Base-by-base conservation (phyloP, 1,140 invertebrate species). In the Scylla paramamosain region DNA sequence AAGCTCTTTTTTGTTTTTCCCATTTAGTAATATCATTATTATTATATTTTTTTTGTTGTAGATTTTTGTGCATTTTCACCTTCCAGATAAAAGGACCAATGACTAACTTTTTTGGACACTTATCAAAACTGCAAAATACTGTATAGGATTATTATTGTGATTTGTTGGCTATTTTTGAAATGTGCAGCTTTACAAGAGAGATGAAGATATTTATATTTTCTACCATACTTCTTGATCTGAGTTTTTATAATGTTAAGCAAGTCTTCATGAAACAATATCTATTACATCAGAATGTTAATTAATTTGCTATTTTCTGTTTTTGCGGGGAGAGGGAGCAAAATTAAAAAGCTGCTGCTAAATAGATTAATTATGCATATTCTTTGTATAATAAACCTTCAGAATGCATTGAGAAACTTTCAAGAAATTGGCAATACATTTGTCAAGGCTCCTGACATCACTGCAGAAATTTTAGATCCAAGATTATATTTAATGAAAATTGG, bases 181-280 rank as follows among this genome's bases (percentile, higher is more conserved):
- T n/a, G n/a, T 77, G 67, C 67, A n/a, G 67, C 67, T 77, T 77
- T 77, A 77, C n/a, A 20, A 77, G 67, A 77, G 67, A 77, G 67
- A 77, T 77, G n/a, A 12, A 77, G 67, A 31, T 91, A 67, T 77
- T 48, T 91, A n/a, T 59, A 52, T 32, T 32, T 59, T 93, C 83
- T 93, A 31, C 31, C 31, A 31, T 52, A 32, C 46, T 82, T 14
- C 89, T 77, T 91, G 52, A 91, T 91, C 90, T 91, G 90, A 91
- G 25, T 91, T 20, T 32, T 77, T 77, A 77, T 20, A 29, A 46
- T 82, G 67, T 94, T 77, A 91, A 94, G 93, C 93, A 94, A 77
- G 93, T 94, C 93, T 94, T 94, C 93, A 90, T 94, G 39, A 94
- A 94, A 83, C 28, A 29, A 83, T 32, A 31, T 92, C 14, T 59